Evolutionary conservation across 2,113 vertebrate genomes (phyloP), one percentile per base, ranked within the genome.

Genomic region (Cyphomyrus plagiostoma): DNA sequence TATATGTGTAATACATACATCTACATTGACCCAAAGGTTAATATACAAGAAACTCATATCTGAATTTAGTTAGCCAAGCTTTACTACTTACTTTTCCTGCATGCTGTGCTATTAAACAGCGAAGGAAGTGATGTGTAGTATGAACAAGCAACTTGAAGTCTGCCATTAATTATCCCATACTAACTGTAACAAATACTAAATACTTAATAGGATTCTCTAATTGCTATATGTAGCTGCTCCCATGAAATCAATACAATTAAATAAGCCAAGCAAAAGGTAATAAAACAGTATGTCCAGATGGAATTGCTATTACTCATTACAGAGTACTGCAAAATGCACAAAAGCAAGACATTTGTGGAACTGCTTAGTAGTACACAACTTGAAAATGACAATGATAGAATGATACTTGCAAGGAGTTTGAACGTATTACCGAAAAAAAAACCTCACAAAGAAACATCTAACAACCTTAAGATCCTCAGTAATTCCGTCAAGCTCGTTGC

Each of bases 251-350:
- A 88, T 90, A 90, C 91, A 89, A 92, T 93, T 93, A 92, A 91
- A 89, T 91, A 85, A 90, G 90, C 90, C 90, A 84, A 92, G 88
- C 86, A 91, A 90, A 89, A 91, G 82, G 90, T 91, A 91, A 91
- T 92, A 92, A 93, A 92, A 92, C 89, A 91, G 92, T 90, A 89
- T 87, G 89, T 62, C 91, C 90, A 92, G 90, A 90, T 91, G 92
- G 89, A 90, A 66, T 89, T 58, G 49, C 87, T 89, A 92, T 90
- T 92, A 91, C 91, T 91, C 92, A 91, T 88, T 91, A 83, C 86
- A 91, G 88, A 87, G 85, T 87, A 10, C 91, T 48, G 89, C 91
- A 90, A 92, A 91, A 92, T n/a, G 42, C 87, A 56, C 52, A 87
- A 91, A 91, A 92, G 89, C 80, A 92, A 89, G 90, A 90, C 92